A percentile compares a stretch with the other conserved stretches of the same genome.
phyloP scores from a whole-genome alignment of 1,140 invertebrate genomes.

The Aphelenchoides avenae region DNA sequence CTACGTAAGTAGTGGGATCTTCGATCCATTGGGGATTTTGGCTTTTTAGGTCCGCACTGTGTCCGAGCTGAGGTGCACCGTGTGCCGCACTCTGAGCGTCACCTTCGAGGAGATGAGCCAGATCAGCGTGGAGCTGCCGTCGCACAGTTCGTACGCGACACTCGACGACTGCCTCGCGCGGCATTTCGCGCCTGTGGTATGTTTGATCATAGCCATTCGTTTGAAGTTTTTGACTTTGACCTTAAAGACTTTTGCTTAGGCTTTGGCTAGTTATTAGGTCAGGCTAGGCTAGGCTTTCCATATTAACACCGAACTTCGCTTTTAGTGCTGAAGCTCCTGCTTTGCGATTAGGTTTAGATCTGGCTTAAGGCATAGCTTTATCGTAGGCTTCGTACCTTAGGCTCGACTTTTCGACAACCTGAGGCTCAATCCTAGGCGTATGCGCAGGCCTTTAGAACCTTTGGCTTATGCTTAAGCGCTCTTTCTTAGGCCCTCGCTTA shows the following conservation, averaged over 20 bases:
- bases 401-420: too few relatives aligned
- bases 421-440: too few relatives aligned
- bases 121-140: slow-evolving; percentile 15
- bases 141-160: not conserved
- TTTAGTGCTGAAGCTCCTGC: not conserved
- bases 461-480: too few relatives aligned
- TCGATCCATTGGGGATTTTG: not conserved
- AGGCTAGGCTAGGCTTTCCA: slow-evolving; percentile 7
- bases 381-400: too few relatives aligned
- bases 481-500: too few relatives aligned
- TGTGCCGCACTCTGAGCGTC: slow-evolving; percentile 5
- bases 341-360: not conserved
- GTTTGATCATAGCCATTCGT: not conserved
- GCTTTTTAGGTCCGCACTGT: slow-evolving; percentile 11
- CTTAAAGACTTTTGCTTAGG: too few relatives aligned
- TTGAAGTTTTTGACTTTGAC: slow-evolving; percentile 15
- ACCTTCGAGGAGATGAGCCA: slow-evolving; percentile 19
- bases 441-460: too few relatives aligned
- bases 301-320: not conserved
- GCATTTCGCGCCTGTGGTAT: slow-evolving; percentile 16
- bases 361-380: not conserved
- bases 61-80: slow-evolving; percentile 5
- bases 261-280: too few relatives aligned
- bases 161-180: slow-evolving; percentile 12
- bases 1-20: slow-evolving; percentile 17